Percentiles rank a stretch among this genome's conserved stretches.
These are phyloP conservation scores for Platypus cylindrus DNA, from an alignment of 2,888 invertebrate species.

Conservation along the genomic window DNA sequence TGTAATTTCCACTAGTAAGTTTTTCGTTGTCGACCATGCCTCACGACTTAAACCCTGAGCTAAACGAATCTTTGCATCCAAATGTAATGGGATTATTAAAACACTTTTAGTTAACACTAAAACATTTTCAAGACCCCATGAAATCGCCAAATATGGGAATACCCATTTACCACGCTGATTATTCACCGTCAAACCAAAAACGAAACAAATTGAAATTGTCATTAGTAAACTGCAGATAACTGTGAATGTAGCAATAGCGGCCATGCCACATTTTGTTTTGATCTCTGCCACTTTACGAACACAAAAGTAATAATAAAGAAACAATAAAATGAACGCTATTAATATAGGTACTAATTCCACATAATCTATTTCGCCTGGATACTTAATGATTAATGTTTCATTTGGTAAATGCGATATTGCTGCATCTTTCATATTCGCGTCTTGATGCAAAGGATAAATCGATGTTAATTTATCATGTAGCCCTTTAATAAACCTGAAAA, in stretches of 20 bases:
- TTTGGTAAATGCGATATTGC: conserved; percentile 21
- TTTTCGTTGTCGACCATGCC: conserved; percentile 96
- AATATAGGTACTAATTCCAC: conserved; percentile 74
- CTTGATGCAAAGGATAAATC: conserved; percentile 60
- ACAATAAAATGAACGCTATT: conserved; percentile 73
- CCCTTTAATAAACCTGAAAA: conserved; percentile 63
- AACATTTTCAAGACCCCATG: conserved; percentile 90
- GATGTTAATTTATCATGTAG: conserved; percentile 54
- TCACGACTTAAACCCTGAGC: conserved; percentile 96
- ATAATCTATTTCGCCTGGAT: conserved; percentile 79
- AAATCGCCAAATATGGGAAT: conserved; percentile 89
- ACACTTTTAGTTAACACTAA: conserved; percentile 85
- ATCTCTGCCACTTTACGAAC: conserved; percentile 91
- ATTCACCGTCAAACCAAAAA: conserved; percentile 72
- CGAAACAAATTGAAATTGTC: conserved; percentile 81
- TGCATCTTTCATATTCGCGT: conserved; percentile 21
- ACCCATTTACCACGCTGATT: conserved; percentile 78
- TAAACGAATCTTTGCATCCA: conserved; percentile 89
- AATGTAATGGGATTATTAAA: conserved; percentile 80
- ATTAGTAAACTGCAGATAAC: conserved; percentile 79
- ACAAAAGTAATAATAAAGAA: conserved; percentile 89
- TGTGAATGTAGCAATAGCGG: conserved; percentile 80
- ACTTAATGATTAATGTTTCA: conserved; percentile 62
- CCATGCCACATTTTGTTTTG: conserved; percentile 74
- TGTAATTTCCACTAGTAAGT: conserved; percentile 83